Conservation (phyloP, 2,888 invertebrate genomes). For the Cyaniris semiargus region DNA sequence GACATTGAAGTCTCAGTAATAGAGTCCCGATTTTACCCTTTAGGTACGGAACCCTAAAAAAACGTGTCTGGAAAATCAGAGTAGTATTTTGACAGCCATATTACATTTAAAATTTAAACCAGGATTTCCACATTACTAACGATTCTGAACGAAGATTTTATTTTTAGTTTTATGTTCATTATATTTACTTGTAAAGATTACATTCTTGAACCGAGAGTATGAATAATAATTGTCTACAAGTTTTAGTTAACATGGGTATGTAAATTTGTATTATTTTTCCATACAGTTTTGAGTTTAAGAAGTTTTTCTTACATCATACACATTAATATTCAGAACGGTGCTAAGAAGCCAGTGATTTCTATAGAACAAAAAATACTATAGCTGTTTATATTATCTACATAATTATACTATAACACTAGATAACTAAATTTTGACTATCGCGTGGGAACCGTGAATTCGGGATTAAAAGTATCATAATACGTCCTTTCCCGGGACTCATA, state of each 20-base stretch:
- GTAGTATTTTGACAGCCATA: too few relatives aligned
- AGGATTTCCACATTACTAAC: not conserved
- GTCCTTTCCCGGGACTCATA: too few relatives aligned
- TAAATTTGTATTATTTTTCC: constrained; percentile 10
- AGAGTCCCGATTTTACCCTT: too few relatives aligned
- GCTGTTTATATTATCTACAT: not conserved
- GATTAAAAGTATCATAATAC: too few relatives aligned
- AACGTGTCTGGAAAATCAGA: too few relatives aligned
- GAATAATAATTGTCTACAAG: constrained; percentile 1
- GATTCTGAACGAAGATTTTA: constrained; percentile 4
- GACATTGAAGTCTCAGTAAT: too few relatives aligned
- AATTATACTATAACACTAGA: too few relatives aligned
- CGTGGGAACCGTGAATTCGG: too few relatives aligned
- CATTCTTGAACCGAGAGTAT: not conserved
- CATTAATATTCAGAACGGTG: constrained; percentile 28
- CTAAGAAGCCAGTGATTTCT: constrained; percentile 46
- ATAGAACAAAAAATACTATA: constrained; percentile 2
- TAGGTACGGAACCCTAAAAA: too few relatives aligned
- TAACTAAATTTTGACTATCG: too few relatives aligned
- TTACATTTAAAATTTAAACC: not conserved
- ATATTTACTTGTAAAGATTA: not conserved
- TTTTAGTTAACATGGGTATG: constrained; percentile 3
- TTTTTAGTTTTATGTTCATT: constrained; percentile 19
- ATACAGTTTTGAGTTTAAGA: constrained; percentile 1
- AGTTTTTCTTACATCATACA: constrained; percentile 1